Percentiles rank a stretch among this genome's conserved stretches.
These are phyloP conservation scores for Caenorhabditis inopinata DNA, from an alignment of 1,140 invertebrate species.

Conservation along the genomic window DNA sequence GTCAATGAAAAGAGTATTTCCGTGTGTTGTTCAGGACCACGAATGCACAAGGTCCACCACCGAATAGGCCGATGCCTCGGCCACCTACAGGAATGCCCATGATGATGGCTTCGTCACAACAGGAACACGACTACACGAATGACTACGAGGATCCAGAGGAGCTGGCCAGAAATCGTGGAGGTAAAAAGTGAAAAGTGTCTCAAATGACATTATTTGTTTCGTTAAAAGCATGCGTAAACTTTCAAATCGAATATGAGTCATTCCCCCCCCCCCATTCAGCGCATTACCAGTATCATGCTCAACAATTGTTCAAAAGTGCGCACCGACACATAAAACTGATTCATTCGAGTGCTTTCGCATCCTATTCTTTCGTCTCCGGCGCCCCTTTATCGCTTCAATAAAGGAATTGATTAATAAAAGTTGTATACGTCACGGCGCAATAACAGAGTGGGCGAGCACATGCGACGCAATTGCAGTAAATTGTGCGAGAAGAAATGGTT, in stretches of 20 bases:
- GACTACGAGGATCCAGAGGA: conserved; percentile 42
- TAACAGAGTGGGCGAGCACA: no score
- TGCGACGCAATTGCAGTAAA: no score
- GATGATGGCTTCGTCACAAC: not conserved
- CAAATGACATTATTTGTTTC: no score
- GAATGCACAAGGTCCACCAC: conserved; percentile 23
- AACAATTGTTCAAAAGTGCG: not conserved
- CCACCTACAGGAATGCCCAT: not conserved
- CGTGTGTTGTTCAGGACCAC: conserved; percentile 23
- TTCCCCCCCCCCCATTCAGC: not conserved
- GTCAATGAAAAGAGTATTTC: no score
- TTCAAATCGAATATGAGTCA: no score
- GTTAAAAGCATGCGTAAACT: no score
- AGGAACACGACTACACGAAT: conserved; percentile 36
- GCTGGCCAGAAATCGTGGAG: conserved; percentile 1
- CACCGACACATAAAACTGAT: conserved; percentile 24
- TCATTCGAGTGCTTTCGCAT: not conserved
- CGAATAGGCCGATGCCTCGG: not conserved
- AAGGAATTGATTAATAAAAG: not conserved
- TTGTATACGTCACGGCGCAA: not conserved
- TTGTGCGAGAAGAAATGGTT: not conserved
- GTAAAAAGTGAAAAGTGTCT: no score
- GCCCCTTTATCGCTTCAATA: not conserved
- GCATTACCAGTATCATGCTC: not conserved
- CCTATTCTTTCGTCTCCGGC: not conserved